phyloP scores from a whole-genome alignment of 2,113 vertebrate species.

The Hipposideros armiger region DNA sequence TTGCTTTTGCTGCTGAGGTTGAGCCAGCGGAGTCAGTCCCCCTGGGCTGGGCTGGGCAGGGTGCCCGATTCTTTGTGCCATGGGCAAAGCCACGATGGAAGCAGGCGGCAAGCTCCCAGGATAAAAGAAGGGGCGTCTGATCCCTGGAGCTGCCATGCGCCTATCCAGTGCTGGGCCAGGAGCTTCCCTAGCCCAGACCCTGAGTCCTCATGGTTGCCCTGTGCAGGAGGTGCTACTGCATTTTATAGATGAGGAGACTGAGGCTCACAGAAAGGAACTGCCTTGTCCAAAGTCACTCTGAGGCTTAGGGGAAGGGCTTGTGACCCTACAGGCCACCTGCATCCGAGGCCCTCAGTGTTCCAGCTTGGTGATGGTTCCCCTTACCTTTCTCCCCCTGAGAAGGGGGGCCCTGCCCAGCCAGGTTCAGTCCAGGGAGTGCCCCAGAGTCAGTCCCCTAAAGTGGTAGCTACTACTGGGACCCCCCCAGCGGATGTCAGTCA shows the following conservation, averaged over 20 bases:
- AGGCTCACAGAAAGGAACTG: not conserved
- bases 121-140: not conserved
- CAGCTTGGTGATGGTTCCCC: not conserved
- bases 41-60: not conserved
- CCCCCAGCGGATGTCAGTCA: conserved; percentile 56
- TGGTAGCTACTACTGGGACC: not conserved
- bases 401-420: not conserved
- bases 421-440: not conserved
- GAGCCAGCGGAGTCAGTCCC: not conserved
- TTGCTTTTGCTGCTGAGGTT: conserved; percentile 50
- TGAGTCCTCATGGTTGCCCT: not conserved
- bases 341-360: not conserved
- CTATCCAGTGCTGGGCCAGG: not conserved
- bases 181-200: not conserved
- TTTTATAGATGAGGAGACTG: not conserved
- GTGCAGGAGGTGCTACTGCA: not conserved
- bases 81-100: not conserved
- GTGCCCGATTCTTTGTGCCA: not conserved
- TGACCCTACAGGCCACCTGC: not conserved
- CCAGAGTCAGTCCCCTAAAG: not conserved
- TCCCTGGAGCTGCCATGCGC: not conserved
- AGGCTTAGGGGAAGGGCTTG: not conserved
- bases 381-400: too few species aligned
- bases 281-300: not conserved
- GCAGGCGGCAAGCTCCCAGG: not conserved